Conservation (phyloP, 1,140 invertebrate species). For the Calephelis nemesis region DNA sequence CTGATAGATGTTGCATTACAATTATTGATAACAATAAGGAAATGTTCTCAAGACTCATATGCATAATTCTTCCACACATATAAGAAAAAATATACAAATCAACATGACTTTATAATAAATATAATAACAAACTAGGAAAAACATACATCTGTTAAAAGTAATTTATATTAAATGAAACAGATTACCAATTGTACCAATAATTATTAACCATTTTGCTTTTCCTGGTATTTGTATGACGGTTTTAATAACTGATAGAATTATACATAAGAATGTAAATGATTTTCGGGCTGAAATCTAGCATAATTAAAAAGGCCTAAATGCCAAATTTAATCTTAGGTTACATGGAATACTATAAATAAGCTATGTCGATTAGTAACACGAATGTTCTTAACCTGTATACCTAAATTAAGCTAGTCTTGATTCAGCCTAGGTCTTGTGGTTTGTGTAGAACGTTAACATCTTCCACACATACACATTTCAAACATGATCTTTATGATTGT, state of each 20-base stretch:
- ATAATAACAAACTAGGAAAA: no score
- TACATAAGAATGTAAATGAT: neutral
- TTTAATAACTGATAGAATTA: constrained; percentile 8
- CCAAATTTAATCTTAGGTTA: neutral
- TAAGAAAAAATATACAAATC: no score
- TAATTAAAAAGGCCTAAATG: neutral
- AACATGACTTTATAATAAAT: no score
- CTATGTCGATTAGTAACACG: no score
- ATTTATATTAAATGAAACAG: no score
- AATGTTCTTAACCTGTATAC: no score
- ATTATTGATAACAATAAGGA: no score
- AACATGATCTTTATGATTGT: neutral
- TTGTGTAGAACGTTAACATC: neutral
- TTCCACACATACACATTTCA: constrained; percentile 1
- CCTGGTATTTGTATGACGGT: neutral
- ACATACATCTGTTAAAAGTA: no score
- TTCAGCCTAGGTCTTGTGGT: neutral
- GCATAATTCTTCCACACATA: no score
- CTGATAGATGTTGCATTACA: no score
- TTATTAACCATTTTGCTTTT: neutral
- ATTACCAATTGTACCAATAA: neutral
- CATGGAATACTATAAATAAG: neutral
- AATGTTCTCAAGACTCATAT: no score
- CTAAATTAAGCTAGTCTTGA: constrained; percentile 1
- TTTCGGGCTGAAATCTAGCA: constrained; percentile 8